These are phyloP conservation scores for Microctenopoma lineatum DNA, from an alignment of 2,797 vertebrate species.

Conservation along the genomic window DNA sequence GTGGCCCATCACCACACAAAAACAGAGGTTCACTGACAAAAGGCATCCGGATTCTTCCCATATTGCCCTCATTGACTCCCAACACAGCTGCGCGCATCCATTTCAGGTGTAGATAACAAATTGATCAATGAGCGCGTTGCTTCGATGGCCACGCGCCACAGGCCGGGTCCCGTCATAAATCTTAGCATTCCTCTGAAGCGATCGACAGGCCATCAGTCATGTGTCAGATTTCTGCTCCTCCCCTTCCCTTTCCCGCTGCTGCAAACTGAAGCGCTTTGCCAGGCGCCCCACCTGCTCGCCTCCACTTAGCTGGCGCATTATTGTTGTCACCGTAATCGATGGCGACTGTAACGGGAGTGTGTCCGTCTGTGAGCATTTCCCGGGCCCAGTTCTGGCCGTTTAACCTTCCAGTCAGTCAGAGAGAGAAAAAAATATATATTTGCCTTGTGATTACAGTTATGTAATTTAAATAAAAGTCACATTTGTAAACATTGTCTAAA, in stretches of 20 bases:
- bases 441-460: too few relatives aligned
- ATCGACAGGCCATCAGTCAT: conserved; percentile 80
- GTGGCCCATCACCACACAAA: conserved; percentile 35
- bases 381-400: conserved; percentile 56
- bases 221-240: conserved; percentile 63
- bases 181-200: conserved; percentile 71
- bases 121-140: conserved; percentile 74
- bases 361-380: conserved; percentile 55
- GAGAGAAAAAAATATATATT: conserved; percentile 3
- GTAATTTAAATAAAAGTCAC: too few relatives aligned
- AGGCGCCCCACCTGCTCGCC: conserved; percentile 60
- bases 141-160: conserved; percentile 54
- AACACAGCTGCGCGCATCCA: conserved; percentile 76
- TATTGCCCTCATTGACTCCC: conserved; percentile 74
- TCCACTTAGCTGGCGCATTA: conserved; percentile 57
- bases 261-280: conserved; percentile 36
- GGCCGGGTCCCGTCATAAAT: conserved; percentile 72
- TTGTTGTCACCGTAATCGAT: conserved; percentile 56
- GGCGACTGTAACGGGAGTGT: conserved; percentile 55
- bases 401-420: conserved; percentile 58
- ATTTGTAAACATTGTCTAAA: not conserved
- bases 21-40: conserved; percentile 62
- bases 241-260: conserved; percentile 51
- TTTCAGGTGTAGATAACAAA: conserved; percentile 69
- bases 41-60: conserved; percentile 64